Percentiles rank a stretch among this genome's conserved stretches.
phyloP scores from a whole-genome alignment of 2,113 vertebrate species.

The Oplegnathus fasciatus region DNA sequence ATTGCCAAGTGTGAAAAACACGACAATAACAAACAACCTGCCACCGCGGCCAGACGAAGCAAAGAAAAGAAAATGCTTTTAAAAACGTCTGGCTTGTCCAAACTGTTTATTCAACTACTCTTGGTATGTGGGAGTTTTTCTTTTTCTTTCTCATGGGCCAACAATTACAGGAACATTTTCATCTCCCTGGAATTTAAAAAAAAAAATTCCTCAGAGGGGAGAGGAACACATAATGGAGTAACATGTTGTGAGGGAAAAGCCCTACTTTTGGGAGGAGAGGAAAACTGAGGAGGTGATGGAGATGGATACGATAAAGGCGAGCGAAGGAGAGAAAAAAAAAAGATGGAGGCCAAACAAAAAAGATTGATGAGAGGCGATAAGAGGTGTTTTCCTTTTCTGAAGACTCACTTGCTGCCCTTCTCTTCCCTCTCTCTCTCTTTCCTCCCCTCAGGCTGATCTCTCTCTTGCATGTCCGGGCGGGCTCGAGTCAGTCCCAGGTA shows the following conservation, averaged over 20 bases:
- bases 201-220: neutral
- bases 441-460: constrained; percentile 56
- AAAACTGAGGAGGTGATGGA: constrained; percentile 57
- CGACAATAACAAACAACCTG: constrained; percentile 42
- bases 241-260: neutral
- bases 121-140: constrained; percentile 76
- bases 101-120: constrained; percentile 71
- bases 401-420: constrained; percentile 43
- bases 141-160: constrained; percentile 66
- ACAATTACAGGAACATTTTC: constrained; percentile 78
- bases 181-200: constrained; percentile 67
- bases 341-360: neutral
- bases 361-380: constrained; percentile 35
- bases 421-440: constrained; percentile 49
- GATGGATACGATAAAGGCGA: constrained; percentile 52
- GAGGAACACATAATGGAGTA: neutral
- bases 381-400: constrained; percentile 53
- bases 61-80: constrained; percentile 40
- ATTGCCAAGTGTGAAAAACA: constrained; percentile 50
- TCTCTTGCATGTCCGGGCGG: constrained; percentile 75
- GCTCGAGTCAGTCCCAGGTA: constrained; percentile 77
- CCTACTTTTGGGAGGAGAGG: constrained; percentile 2
- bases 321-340: neutral
- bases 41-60: constrained; percentile 6
- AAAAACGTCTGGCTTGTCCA: constrained; percentile 55